Conservation (phyloP, 2,797 vertebrate species). For the Remorina albescens region DNA sequence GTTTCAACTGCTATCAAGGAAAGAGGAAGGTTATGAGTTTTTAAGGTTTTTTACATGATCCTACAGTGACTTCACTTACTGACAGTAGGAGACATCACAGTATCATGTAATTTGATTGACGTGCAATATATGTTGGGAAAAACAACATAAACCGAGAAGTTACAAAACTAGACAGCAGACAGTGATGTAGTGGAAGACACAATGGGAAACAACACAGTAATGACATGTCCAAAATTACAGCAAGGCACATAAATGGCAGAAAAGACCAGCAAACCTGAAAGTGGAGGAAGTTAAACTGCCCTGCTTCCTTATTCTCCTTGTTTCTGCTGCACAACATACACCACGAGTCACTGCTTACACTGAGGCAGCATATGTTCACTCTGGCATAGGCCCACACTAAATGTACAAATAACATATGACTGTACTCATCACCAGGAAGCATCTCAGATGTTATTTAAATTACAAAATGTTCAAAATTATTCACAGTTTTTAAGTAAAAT, state of each 20-base stretch:
- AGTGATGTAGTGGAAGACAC: slow-evolving; percentile 27
- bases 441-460: neutral
- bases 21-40: neutral
- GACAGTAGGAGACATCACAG: slow-evolving; percentile 12
- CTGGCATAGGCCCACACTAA: neutral
- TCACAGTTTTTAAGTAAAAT: neutral
- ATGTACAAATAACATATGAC: neutral
- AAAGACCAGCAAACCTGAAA: slow-evolving; percentile 10
- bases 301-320: slow-evolving; percentile 32
- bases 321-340: slow-evolving; percentile 33
- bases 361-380: slow-evolving; percentile 24
- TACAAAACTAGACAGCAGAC: slow-evolving; percentile 46
- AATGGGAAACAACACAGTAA: slow-evolving; percentile 30
- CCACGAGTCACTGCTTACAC: slow-evolving; percentile 9
- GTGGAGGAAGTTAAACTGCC: slow-evolving; percentile 20
- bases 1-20: neutral
- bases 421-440: neutral
- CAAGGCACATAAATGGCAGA: slow-evolving; percentile 28
- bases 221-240: slow-evolving; percentile 40
- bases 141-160: slow-evolving; percentile 31
- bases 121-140: slow-evolving; percentile 27
- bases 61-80: slow-evolving; percentile 4
- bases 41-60: neutral
- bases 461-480: neutral
- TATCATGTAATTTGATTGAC: slow-evolving; percentile 26